Conservation (phyloP, 2,797 vertebrate species). For the Euthynnus affinis region DNA sequence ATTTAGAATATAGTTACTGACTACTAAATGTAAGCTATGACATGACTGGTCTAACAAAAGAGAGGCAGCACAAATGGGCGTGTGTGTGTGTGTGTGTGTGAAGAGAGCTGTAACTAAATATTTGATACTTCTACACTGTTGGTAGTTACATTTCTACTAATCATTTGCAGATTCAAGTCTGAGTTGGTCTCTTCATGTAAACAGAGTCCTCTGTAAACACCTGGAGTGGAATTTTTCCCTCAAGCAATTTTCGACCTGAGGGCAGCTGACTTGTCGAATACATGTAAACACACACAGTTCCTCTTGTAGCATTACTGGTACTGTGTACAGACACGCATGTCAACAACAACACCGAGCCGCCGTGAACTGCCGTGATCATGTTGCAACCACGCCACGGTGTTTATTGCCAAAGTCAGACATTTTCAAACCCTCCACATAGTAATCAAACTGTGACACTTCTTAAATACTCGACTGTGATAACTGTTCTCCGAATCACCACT, state of each 20-base stretch:
- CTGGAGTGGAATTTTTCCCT: background rate
- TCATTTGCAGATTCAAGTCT: background rate
- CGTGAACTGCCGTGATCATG: background rate
- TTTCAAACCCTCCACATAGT: background rate
- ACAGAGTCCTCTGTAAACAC: background rate
- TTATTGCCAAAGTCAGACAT: background rate
- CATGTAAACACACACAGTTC: conserved; percentile 25
- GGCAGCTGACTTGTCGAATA: conserved; percentile 13
- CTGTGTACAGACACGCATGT: conserved; percentile 9
- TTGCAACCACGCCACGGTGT: background rate
- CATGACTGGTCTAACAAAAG: background rate
- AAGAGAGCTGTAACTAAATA: background rate
- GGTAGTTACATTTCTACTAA: background rate
- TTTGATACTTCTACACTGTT: background rate
- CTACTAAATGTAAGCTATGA: background rate
- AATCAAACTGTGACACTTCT: background rate
- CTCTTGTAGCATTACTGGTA: background rate
- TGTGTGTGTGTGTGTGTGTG: background rate
- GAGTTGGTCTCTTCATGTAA: background rate
- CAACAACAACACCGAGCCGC: background rate
- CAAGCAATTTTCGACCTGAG: conserved; percentile 16
- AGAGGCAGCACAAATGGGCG: background rate
- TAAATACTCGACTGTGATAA: background rate
- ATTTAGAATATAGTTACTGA: no score
- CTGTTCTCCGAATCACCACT: background rate